Evolutionary conservation across 2,797 vertebrate genomes (phyloP).

Genomic region (Paratrypauchen microcephalus): DNA sequence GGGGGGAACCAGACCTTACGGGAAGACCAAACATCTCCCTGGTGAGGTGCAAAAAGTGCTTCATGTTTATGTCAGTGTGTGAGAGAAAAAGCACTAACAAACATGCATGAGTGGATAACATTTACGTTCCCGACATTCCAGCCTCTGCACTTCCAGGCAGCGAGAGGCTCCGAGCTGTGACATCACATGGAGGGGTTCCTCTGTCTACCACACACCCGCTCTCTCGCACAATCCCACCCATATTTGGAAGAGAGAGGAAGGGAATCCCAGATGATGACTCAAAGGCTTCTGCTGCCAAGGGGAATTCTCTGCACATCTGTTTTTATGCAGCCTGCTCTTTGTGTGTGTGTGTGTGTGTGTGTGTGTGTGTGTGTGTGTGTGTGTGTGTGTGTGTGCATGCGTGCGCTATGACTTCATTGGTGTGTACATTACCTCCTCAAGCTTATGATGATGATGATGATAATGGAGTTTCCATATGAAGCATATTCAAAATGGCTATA

Average conservation of each 20-base stretch:
- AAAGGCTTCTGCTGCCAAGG: slow-evolving; percentile 71
- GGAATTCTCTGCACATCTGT: slow-evolving; percentile 76
- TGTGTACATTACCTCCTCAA: slow-evolving; percentile 39
- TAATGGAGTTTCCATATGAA: slow-evolving; percentile 22
- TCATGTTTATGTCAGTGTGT: slow-evolving; percentile 13
- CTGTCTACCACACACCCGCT: slow-evolving; percentile 60
- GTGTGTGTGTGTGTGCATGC: slow-evolving; percentile 29
- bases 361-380: slow-evolving; percentile 25
- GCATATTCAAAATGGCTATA: slow-evolving; percentile 37
- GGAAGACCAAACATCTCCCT: slow-evolving; percentile 59
- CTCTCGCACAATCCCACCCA: slow-evolving; percentile 73
- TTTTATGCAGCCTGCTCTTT: slow-evolving; percentile 34
- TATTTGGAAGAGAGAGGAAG: slow-evolving; percentile 82
- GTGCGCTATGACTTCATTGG: slow-evolving; percentile 35
- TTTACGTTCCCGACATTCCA: slow-evolving; percentile 72
- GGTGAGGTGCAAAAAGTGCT: slow-evolving; percentile 41
- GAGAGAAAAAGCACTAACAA: slow-evolving; percentile 37
- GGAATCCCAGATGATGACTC: slow-evolving; percentile 82
- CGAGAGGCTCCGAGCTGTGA: slow-evolving; percentile 63
- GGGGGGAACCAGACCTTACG: slow-evolving; percentile 55
- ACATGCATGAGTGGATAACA: slow-evolving; percentile 51
- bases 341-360: slow-evolving; percentile 33
- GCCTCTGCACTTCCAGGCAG: slow-evolving; percentile 71
- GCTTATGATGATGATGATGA: slow-evolving; percentile 19
- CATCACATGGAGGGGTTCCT: slow-evolving; percentile 74